Base-by-base conservation (phyloP, 2,888 invertebrate species). In the Bombylius discolor region DNA sequence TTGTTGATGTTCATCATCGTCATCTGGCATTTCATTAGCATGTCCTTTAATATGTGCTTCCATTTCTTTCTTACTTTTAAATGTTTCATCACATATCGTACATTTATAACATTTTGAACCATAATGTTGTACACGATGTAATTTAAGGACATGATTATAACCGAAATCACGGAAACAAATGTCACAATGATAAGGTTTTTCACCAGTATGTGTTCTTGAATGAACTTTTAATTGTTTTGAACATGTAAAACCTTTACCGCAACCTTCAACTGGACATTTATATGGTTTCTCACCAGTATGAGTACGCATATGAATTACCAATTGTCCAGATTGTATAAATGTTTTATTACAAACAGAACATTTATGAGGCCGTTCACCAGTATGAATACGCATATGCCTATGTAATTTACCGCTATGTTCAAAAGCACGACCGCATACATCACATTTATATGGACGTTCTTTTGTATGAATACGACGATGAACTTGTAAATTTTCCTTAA, bases 101-200 rank as follows among this genome's bases (percentile, higher is more conserved):
- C 93, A 93, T 66, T 92, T 90, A 76, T 93, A 92, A 59, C 92
- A 90, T 67, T 92, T 90, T 69, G 92, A 89, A 0, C 92, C 92
- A 65, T 89, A 91, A 72, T 93, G 93, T 63, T 91, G 89, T 44
- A 92, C 91, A 61, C 88, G 85, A 70, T 93, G 93, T 55, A 92
- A 75, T 72, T 92, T 92, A 58, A 92, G 76, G 5, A 93, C 92
- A 70, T 92, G 92, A 70, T 92, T 92, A 73, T 93, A 92, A 9
- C 92, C 92, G 68, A 93, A 93, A 55, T 88, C 87, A 62, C 92
- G 88, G 59, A 89, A 86, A 68, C 92, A 93, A 62, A 92, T 91
- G 69, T 92, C 91, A 72, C 92, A 92, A 52, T 88, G 87, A 68
- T 92, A 92, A 0, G 92, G 92, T 62, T 92, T 87, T 67, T 92